These are phyloP conservation scores for Chrysolina haemoptera DNA, from an alignment of 2,888 invertebrate genomes.

Conservation along the genomic window DNA sequence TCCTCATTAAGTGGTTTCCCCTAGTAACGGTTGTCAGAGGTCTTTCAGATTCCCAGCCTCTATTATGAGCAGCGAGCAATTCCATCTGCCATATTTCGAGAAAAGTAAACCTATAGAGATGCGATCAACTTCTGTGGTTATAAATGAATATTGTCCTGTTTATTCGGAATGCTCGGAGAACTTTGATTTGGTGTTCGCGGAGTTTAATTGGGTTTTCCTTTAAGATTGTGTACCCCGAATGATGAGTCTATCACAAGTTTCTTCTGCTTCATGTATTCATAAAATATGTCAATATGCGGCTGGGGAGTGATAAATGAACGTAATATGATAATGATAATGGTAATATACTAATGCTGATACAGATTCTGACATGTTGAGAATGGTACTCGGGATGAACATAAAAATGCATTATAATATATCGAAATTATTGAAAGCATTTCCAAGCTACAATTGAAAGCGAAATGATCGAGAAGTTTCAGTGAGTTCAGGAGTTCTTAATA, in stretches of 20 bases:
- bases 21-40: constrained; percentile 67
- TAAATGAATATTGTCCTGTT: constrained; percentile 45
- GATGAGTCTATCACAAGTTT: constrained; percentile 12
- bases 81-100: constrained; percentile 28
- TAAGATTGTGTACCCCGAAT: constrained; percentile 18
- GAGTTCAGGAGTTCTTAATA: no score
- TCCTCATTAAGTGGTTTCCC: constrained; percentile 69
- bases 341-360: no score
- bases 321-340: no score
- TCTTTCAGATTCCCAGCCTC: constrained; percentile 58
- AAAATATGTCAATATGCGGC: neutral
- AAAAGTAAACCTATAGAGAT: constrained; percentile 36
- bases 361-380: no score
- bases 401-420: no score
- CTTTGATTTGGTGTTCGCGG: constrained; percentile 39
- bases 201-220: constrained; percentile 30
- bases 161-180: constrained; percentile 37
- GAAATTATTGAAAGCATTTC: no score
- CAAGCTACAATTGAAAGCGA: no score
- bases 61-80: constrained; percentile 28
- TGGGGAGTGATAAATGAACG: neutral
- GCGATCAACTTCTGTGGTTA: constrained; percentile 34
- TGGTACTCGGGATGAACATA: no score
- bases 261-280: constrained; percentile 8
- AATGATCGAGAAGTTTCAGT: no score